Conservation (phyloP, 2,113 vertebrate species). For the Hystrix brachyura region DNA sequence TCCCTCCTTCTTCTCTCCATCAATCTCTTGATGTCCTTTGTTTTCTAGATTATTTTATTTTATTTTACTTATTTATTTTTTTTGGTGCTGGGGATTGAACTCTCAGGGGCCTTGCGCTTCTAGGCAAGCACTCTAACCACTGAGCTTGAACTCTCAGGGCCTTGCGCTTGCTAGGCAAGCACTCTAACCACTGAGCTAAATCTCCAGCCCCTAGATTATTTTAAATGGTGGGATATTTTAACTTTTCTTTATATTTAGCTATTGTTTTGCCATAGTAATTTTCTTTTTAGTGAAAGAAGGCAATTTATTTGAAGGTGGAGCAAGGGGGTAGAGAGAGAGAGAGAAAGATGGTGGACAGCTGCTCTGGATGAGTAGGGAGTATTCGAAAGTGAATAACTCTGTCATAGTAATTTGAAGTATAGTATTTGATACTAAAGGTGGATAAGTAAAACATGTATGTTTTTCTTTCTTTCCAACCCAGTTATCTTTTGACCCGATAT, state of each 20-base stretch:
- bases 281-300: neutral
- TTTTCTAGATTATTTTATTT: neutral
- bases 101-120: neutral
- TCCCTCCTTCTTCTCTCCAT: neutral
- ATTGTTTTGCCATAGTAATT: slow-evolving; percentile 41
- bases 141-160: neutral
- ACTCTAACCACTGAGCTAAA: too few species aligned
- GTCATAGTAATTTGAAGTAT: slow-evolving; percentile 12
- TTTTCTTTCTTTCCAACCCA: slow-evolving; percentile 82
- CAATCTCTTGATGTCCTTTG: neutral
- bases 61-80: too few species aligned
- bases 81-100: too few species aligned
- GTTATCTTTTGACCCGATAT: slow-evolving; percentile 97
- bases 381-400: too few species aligned
- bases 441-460: slow-evolving; percentile 59
- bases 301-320: too few species aligned
- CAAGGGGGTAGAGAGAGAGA: too few species aligned
- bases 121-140: too few species aligned
- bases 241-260: slow-evolving; percentile 32
- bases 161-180: too few species aligned
- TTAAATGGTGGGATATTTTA: neutral
- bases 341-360: too few species aligned
- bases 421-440: neutral
- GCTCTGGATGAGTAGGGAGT: too few species aligned
- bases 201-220: neutral